Conservation (phyloP, 2,113 vertebrate genomes). For the Phalacrocorax aristotelis region DNA sequence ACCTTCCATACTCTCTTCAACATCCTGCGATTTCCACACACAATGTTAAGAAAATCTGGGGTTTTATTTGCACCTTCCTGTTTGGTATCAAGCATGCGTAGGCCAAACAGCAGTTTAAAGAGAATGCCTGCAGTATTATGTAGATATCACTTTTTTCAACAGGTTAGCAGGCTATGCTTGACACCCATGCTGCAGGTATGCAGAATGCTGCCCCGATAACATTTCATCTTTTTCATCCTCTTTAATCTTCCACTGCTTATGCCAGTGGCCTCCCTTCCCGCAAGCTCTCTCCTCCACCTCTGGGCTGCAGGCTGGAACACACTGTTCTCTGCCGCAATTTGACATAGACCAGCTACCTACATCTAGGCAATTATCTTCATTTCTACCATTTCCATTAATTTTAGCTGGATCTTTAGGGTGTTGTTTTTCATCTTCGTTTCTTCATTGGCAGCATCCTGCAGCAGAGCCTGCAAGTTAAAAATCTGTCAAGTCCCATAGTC, state of each 20-base stretch:
- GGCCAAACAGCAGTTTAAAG: background rate
- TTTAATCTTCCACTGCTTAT: background rate
- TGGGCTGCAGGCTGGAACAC: background rate
- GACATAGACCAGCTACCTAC: background rate
- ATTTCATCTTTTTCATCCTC: background rate
- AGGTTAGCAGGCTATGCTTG: background rate
- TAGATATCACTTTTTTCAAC: background rate
- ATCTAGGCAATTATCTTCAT: background rate
- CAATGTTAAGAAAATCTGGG: background rate
- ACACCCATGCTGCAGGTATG: background rate
- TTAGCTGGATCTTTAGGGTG: background rate
- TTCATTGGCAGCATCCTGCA: constrained; percentile 10
- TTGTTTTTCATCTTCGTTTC: constrained; percentile 17
- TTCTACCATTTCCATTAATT: constrained; percentile 19
- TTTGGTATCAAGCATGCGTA: background rate
- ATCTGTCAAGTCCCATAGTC: constrained; percentile 4
- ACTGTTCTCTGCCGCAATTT: background rate
- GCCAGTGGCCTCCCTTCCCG: background rate
- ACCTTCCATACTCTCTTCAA: background rate
- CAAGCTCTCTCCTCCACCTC: background rate
- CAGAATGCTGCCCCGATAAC: background rate
- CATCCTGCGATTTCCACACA: background rate
- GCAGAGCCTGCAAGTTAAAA: constrained; percentile 34
- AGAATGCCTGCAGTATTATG: background rate
- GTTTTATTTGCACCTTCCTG: background rate